Evolutionary conservation across 2,888 invertebrate genomes (phyloP), one percentile per base, ranked within the genome.

Genomic region (Heliconius hortense): DNA sequence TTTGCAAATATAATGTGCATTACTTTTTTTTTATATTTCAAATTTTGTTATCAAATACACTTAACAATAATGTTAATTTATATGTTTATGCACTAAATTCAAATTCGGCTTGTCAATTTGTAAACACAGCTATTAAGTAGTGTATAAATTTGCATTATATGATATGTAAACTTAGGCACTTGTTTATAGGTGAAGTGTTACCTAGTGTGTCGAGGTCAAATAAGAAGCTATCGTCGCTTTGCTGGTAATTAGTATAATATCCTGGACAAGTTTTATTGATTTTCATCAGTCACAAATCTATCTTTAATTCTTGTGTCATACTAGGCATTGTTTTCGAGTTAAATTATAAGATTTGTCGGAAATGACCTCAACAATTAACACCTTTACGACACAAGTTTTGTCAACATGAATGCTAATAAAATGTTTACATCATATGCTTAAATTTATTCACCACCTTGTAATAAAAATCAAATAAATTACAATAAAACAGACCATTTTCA

Each of bases 331-430:
- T 82, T 82, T 83, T 80, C 48, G 63, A 48, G 71, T 76, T 76
- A 79, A 81, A 83, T 83, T 82, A 82, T 83, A 82, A 81, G 79
- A 78, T 82, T 81, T 82, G 79, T 85, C 86, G 86, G 86, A 89
- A 87, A 85, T 89, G 86, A 88, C 87, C 88, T 87, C 84, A 87
- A 82, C 82, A 78, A 85, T 82, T 90, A 90, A 86, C 83, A 89
- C 89, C 84, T 76, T 56, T 62, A 64, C 70, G 76, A 73, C 71
- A 80, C 53, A 28, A 68, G 64, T 76, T 78, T 80, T 79, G 80
- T 78, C 78, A 81, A 82, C 68, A 75, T 31, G 79, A 75, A 80
- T 83, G 88, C 84, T 87, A 89, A 88, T 85, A 79, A 85, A 82
- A 79, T 82, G 77, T 80, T 79, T 79, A 81, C 79, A 77, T 80